Percentiles rank a stretch among this genome's conserved stretches.
Evolutionary conservation across 2,888 invertebrate species (phyloP).

Genomic region (Anoplius nigerrimus): DNA sequence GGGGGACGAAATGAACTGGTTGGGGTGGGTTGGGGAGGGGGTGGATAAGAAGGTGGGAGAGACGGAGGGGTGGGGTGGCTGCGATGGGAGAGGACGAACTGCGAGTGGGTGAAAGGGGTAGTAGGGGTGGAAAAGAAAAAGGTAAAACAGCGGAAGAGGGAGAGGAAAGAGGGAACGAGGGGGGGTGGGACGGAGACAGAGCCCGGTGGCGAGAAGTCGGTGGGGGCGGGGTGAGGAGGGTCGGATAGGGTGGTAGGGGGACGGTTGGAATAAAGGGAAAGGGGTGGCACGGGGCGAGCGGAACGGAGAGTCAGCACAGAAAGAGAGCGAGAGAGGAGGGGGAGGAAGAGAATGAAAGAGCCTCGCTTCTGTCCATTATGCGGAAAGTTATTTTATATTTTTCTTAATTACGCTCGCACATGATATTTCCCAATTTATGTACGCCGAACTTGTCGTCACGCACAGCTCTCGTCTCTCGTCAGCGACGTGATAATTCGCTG

Average conservation of each 20-base stretch:
- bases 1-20: neutral
- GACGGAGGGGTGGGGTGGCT: neutral
- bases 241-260: neutral
- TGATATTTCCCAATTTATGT: slow-evolving; percentile 4
- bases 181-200: neutral
- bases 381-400: slow-evolving; percentile 6
- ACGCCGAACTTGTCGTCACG: neutral
- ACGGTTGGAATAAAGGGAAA: neutral
- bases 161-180: neutral
- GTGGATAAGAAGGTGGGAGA: neutral
- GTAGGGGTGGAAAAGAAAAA: neutral
- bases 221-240: neutral
- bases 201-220: neutral
- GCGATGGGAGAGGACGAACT: neutral
- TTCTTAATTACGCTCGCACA: neutral
- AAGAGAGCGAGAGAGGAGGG: neutral
- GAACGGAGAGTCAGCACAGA: neutral
- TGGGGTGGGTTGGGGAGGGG: neutral
- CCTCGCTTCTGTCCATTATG: neutral
- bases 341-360: neutral
- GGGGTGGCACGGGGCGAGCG: neutral
- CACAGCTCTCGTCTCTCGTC: neutral
- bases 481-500: neutral
- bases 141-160: neutral
- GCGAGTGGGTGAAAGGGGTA: neutral